Conservation (phyloP, 2,113 vertebrate species). For the Tringa solitaria region DNA sequence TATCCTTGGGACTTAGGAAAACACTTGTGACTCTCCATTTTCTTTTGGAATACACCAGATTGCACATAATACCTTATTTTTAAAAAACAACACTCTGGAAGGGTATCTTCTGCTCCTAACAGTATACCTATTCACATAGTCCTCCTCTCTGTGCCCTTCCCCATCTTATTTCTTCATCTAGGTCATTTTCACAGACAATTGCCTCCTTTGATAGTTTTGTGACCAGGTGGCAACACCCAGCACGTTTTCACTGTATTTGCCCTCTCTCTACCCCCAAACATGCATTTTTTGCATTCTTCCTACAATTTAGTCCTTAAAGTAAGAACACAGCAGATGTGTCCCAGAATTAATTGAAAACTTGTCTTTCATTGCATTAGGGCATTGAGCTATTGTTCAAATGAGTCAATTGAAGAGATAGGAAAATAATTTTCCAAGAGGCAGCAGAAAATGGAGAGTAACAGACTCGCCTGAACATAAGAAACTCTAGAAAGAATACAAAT, state of each 20-base stretch:
- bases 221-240: background rate
- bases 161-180: background rate
- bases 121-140: background rate
- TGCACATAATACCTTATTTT: background rate
- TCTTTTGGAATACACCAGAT: background rate
- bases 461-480: background rate
- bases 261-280: background rate
- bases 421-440: background rate
- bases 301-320: background rate
- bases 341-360: background rate
- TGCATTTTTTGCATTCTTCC: background rate
- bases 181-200: background rate
- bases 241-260: background rate
- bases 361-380: background rate
- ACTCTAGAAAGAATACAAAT: background rate
- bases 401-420: background rate
- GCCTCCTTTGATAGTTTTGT: background rate
- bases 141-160: background rate
- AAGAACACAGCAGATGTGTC: background rate
- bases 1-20: background rate
- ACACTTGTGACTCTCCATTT: background rate
- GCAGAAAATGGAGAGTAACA: background rate
- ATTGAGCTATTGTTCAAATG: background rate
- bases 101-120: background rate
- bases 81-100: background rate